These are phyloP conservation scores for Ammodramus savannarum DNA, from an alignment of 2,113 vertebrate species.

Conservation along the genomic window DNA sequence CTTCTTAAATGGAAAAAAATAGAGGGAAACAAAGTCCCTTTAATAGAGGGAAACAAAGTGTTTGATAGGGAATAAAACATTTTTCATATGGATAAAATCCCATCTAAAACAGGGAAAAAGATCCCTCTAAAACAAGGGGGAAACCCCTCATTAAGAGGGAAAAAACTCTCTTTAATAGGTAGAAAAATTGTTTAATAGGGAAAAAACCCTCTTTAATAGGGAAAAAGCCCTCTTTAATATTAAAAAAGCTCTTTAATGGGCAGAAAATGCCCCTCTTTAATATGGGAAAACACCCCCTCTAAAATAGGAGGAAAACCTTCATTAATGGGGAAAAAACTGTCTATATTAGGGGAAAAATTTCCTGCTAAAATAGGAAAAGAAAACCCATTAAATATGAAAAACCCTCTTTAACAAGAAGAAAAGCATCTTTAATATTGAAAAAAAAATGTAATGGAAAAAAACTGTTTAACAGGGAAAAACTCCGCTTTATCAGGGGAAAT, in stretches of 20 bases:
- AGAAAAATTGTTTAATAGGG: not conserved
- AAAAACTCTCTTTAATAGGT: not conserved
- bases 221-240: not conserved
- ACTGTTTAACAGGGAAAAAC: too few species aligned
- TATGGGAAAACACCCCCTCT: not conserved
- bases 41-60: too few species aligned
- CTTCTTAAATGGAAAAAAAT: not conserved
- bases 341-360: fast-evolving
- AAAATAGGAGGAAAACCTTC: not conserved
- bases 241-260: not conserved
- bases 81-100: not conserved
- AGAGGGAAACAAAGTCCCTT: not conserved
- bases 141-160: too few species aligned
- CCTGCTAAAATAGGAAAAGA: not conserved
- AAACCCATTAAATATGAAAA: not conserved
- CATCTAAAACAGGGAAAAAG: too few species aligned
- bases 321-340: not conserved
- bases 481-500: too few species aligned
- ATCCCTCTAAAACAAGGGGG: too few species aligned
- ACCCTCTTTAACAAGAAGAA: too few species aligned
- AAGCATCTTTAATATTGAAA: too few species aligned
- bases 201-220: not conserved
- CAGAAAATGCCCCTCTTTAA: not conserved
- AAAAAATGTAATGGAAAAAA: too few species aligned
- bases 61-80: too few species aligned